These are phyloP conservation scores for Diplazon laetatorius DNA, from an alignment of 2,888 invertebrate species.

Conservation along the genomic window DNA sequence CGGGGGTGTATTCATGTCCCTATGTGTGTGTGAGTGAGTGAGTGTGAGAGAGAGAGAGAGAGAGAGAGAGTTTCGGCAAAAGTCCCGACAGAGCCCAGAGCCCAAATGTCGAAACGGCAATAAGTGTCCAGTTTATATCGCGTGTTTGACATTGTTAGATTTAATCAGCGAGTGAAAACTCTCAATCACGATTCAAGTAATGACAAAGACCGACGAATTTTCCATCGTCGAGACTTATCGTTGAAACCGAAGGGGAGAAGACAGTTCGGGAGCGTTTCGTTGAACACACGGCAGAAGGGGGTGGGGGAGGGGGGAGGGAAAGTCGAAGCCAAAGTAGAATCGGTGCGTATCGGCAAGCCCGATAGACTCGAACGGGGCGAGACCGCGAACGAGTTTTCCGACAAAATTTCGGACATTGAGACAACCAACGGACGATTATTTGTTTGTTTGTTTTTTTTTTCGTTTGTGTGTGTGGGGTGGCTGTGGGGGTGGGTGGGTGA, in stretches of 20 bases:
- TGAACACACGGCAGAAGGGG: neutral
- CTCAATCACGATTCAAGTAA: neutral
- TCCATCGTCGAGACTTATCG: neutral
- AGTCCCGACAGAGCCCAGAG: neutral
- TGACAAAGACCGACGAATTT: neutral
- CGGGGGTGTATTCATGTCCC: too few species aligned
- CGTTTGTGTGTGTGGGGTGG: too few species aligned
- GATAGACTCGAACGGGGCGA: neutral
- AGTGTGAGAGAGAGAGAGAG: neutral
- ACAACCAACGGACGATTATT: neutral
- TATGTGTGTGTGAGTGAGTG: neutral
- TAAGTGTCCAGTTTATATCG: neutral
- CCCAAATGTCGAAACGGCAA: constrained; percentile 17
- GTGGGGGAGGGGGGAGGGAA: neutral
- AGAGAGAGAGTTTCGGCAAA: neutral
- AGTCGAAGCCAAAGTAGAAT: neutral
- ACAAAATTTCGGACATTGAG: neutral
- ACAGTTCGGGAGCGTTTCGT: neutral
- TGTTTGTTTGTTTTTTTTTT: too few species aligned
- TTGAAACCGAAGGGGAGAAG: neutral
- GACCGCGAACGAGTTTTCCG: neutral
- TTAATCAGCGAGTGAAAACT: neutral
- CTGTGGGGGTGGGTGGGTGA: too few species aligned
- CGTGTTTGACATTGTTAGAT: neutral
- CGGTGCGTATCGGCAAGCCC: too few species aligned